phyloP scores from a whole-genome alignment of 2,113 vertebrate genomes.

The Pao palembangensis region DNA sequence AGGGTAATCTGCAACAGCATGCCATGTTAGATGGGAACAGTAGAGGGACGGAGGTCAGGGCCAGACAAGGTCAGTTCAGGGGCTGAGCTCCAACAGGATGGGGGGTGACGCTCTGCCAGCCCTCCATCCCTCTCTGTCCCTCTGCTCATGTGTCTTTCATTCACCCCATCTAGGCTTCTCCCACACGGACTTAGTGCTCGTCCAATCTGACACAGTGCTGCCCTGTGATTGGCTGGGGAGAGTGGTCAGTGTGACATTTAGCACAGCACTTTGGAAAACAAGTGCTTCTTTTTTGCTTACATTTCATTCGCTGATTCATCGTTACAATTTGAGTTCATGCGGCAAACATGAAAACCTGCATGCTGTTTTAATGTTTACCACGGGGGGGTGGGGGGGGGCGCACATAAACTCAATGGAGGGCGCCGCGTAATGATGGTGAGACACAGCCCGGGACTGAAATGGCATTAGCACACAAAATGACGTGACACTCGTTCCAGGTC shows the following conservation, averaged over 20 bases:
- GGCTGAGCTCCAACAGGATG: conserved; percentile 47
- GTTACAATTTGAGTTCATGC: conserved; percentile 15
- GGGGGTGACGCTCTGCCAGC: conserved; percentile 30
- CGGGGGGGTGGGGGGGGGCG: conserved; percentile 25
- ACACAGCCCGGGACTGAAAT: conserved; percentile 18
- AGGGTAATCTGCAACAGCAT: too few species aligned
- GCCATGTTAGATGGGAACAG: conserved; percentile 58
- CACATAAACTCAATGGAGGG: conserved; percentile 12
- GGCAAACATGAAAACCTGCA: conserved; percentile 67
- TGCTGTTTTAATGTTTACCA: conserved; percentile 69
- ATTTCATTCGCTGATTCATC: neutral
- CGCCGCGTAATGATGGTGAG: neutral
- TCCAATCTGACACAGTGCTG: conserved; percentile 64
- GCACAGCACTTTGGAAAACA: conserved; percentile 67
- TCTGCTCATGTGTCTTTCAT: conserved; percentile 49
- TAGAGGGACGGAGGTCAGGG: conserved; percentile 54
- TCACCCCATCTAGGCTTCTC: conserved; percentile 60
- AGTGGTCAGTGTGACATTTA: conserved; percentile 43
- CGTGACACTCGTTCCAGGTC: conserved; percentile 2
- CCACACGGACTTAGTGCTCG: conserved; percentile 66
- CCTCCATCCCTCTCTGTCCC: conserved; percentile 44
- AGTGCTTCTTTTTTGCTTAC: conserved; percentile 52
- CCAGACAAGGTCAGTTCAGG: too few species aligned
- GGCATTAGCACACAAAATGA: conserved; percentile 17
- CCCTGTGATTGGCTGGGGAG: conserved; percentile 48